A percentile compares a stretch with the other conserved stretches of the same genome.
Conservation (phyloP, 2,113 vertebrate genomes). For the Apteryx mantelli region DNA sequence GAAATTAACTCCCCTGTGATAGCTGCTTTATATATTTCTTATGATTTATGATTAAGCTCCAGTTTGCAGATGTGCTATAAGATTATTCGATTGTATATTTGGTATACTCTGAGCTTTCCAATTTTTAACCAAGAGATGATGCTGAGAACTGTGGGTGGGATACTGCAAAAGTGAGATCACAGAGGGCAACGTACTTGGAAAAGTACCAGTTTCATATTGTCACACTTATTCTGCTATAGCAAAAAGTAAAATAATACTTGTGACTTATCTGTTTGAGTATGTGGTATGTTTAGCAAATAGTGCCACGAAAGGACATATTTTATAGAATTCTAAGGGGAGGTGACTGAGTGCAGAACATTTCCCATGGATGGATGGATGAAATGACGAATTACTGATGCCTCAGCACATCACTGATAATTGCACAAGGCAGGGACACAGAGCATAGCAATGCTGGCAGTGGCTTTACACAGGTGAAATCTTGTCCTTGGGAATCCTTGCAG, state of each 20-base stretch:
- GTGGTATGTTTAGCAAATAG: neutral
- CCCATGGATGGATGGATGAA: neutral
- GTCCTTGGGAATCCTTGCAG: neutral
- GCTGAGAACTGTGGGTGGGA: neutral
- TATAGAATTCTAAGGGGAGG: neutral
- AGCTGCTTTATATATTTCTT: neutral
- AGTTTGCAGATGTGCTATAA: neutral
- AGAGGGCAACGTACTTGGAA: neutral
- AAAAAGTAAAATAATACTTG: neutral
- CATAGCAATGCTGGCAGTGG: neutral
- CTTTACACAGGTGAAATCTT: neutral
- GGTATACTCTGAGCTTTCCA: neutral
- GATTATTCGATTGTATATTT: neutral
- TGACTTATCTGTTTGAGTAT: neutral
- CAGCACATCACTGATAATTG: neutral
- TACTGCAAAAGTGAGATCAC: neutral
- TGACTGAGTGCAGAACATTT: accelerated
- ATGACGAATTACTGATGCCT: neutral
- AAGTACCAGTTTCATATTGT: neutral
- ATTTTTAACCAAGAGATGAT: neutral
- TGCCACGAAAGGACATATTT: neutral
- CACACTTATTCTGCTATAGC: neutral
- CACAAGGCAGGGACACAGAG: neutral
- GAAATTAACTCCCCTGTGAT: neutral
- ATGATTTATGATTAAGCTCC: neutral